These are phyloP conservation scores for Aphrocallistes beatrix DNA, from an alignment of 37 sponge, comb jelly and placozoan species.

Conservation along the genomic window DNA sequence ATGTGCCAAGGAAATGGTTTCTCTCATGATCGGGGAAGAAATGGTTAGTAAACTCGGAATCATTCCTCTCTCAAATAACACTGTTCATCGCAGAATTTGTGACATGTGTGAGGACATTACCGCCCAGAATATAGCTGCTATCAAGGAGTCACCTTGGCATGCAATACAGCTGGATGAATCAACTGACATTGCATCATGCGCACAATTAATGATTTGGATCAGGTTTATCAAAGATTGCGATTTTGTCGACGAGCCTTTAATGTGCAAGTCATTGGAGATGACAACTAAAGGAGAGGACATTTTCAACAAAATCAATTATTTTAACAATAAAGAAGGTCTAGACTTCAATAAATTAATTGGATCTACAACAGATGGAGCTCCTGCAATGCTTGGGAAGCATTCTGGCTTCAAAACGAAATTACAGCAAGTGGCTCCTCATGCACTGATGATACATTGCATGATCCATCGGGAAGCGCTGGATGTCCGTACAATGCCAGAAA, in stretches of 20 bases:
- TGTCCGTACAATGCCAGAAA: slow-evolving; percentile 16
- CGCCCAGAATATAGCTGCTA: background rate
- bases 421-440: slow-evolving; percentile 14
- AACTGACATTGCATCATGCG: slow-evolving; percentile 17
- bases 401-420: slow-evolving; percentile 15
- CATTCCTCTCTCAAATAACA: slow-evolving; percentile 4
- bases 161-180: slow-evolving; percentile 17
- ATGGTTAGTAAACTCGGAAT: background rate
- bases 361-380: slow-evolving; percentile 17
- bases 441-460: slow-evolving; percentile 15
- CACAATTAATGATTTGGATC: background rate
- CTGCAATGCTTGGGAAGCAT: slow-evolving; percentile 9
- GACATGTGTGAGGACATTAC: background rate
- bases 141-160: slow-evolving; percentile 18
- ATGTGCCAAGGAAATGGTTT: slow-evolving; percentile 13
- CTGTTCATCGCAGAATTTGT: slow-evolving; percentile 16
- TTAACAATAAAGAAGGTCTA: slow-evolving; percentile 14
- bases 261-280: slow-evolving; percentile 13
- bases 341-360: slow-evolving; percentile 15
- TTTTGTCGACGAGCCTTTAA: slow-evolving; percentile 7
- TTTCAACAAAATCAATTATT: background rate
- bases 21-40: slow-evolving; percentile 6
- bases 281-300: slow-evolving; percentile 17
- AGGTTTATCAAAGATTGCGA: slow-evolving; percentile 8
- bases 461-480: slow-evolving; percentile 11